Percentiles rank a stretch among this genome's conserved stretches.
phyloP scores from a whole-genome alignment of 1,140 invertebrate species.

The Armadillidium nasatum region DNA sequence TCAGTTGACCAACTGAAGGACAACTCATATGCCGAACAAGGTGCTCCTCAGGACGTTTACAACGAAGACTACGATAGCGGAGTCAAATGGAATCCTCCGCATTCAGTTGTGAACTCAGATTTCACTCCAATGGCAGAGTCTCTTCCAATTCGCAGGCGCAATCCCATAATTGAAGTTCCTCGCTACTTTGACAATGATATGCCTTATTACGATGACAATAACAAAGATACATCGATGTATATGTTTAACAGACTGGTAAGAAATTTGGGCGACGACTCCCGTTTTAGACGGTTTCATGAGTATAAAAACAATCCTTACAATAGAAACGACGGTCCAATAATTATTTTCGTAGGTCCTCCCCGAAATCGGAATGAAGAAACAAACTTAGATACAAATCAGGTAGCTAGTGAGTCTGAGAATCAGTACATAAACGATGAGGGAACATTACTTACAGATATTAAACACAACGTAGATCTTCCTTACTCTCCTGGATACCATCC shows the following conservation, averaged over 20 bases:
- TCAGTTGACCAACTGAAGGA: too few species aligned
- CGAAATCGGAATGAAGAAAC: not conserved
- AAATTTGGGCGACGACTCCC: not conserved
- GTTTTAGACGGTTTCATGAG: not conserved
- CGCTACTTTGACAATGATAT: not conserved
- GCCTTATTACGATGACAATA: not conserved
- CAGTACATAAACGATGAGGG: not conserved
- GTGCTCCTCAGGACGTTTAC: too few species aligned
- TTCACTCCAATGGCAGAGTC: not conserved
- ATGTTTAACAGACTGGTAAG: not conserved
- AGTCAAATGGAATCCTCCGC: too few species aligned
- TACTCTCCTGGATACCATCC: not conserved
- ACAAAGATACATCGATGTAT: not conserved
- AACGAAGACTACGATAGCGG: too few species aligned
- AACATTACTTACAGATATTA: not conserved
- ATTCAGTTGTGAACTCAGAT: not conserved
- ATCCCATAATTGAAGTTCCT: not conserved
- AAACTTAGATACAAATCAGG: not conserved
- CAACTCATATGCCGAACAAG: too few species aligned
- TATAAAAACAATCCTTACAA: not conserved
- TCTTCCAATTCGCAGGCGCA: not conserved
- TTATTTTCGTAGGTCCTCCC: not conserved
- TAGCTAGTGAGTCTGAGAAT: not conserved
- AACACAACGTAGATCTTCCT: not conserved
- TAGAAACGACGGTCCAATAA: not conserved